Percentiles rank a stretch among this genome's conserved stretches.
phyloP scores from a whole-genome alignment of 2,888 invertebrate species.

The Eilema sororculum region DNA sequence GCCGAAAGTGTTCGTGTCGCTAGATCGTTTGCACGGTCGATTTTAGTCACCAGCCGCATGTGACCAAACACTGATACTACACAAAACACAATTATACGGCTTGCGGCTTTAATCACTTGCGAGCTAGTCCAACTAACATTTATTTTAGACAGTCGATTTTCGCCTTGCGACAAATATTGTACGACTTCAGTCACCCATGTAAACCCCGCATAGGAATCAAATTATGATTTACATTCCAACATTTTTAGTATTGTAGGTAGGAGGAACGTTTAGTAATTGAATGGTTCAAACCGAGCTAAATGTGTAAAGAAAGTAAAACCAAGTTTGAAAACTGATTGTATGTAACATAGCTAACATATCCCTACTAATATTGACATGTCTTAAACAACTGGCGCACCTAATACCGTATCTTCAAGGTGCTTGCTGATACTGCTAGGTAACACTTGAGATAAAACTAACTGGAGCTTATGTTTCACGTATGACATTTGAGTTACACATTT shows the following conservation, averaged over 20 bases:
- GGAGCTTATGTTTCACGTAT: neutral
- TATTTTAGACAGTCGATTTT: slow-evolving; percentile 49
- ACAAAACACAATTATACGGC: no score
- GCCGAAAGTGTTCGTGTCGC: no score
- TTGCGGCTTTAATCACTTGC: no score
- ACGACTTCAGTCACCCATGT: slow-evolving; percentile 60
- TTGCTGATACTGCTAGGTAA: slow-evolving; percentile 39
- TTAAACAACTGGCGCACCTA: slow-evolving; percentile 35
- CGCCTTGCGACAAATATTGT: slow-evolving; percentile 54
- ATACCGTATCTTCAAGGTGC: slow-evolving; percentile 33
- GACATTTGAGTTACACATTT: neutral
- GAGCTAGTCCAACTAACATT: slow-evolving; percentile 21
- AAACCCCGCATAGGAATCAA: slow-evolving; percentile 21
- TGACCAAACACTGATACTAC: no score
- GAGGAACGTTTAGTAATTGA: no score
- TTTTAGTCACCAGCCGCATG: no score
- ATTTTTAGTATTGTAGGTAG: neutral
- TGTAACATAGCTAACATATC: slow-evolving; percentile 30
- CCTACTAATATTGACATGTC: slow-evolving; percentile 26
- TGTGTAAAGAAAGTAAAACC: neutral
- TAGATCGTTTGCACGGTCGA: no score
- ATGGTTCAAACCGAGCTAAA: neutral
- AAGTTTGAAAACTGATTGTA: neutral
- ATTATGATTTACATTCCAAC: no score
- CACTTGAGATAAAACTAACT: slow-evolving; percentile 14